Base-by-base conservation (phyloP, 30 jellyfish, hydroid and myxozoan genomes). In the Aurelia sp. region DNA sequence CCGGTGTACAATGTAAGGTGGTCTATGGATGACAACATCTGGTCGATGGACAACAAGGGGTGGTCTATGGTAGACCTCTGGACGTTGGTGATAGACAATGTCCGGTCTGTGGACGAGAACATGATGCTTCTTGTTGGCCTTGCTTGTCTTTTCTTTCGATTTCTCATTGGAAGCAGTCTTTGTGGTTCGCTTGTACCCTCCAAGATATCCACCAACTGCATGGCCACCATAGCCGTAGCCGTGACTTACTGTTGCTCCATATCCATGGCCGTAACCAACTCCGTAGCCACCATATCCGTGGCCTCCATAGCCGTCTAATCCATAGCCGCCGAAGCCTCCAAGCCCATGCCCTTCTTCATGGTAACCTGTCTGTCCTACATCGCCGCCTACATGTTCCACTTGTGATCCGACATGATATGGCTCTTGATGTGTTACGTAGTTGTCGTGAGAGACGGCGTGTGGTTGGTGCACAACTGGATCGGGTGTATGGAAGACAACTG, bases 401-500 rank as follows among this genome's bases (percentile, higher is more conserved):
- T 76, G 91, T 48, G 98, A 92, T 35, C 94, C 94, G 24, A 80
- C 85, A 63, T 82, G 91, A 40, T 78, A 77, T 18, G 98, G 98
- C 48, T 63, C 95, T 30, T 61, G 81, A 31, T 87, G 98, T 38
- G 94, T 74, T 7, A 92, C 97, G 76, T 86, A 92, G 97, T 81
- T 86, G 50, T 92, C 97, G 67, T 92, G 97, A 31, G 98, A 92
- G 11, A 92, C 93, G 19, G 90, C 92, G 31, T 69, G 91, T 48
- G 97, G 95, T 61, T 73, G 89, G 85, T 92, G 91, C 57, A 76
- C 92, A 18, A 80, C 80, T 17, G 97, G 97, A 75, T 82, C 90
- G 1, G 97, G 97, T 8, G 97, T 91, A 74, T 91, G 81, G 92
- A 91, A 91, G 5, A 91, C 95, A 41, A 91, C 97, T 0, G 97